These are phyloP conservation scores for Ornithoptera alexandrae DNA, from an alignment of 2,888 invertebrate species.

Conservation along the genomic window DNA sequence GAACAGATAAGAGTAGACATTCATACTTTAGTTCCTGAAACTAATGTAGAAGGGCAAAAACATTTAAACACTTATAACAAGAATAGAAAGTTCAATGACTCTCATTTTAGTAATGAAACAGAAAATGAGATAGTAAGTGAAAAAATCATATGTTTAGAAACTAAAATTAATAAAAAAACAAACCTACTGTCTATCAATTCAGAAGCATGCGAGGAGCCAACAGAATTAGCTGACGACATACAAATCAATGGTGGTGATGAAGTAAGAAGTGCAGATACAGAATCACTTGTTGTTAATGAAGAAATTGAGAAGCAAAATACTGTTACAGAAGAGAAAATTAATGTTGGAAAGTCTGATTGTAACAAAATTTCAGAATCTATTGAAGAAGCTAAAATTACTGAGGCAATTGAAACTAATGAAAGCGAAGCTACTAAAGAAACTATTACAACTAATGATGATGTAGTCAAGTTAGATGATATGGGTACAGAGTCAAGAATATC, in stretches of 20 bases:
- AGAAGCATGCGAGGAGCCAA: slow-evolving; percentile 8
- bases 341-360: slow-evolving; percentile 22
- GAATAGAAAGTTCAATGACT: slow-evolving; percentile 22
- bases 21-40: slow-evolving; percentile 30
- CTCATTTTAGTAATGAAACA: slow-evolving; percentile 11
- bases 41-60: neutral
- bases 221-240: neutral
- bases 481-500: neutral
- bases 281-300: neutral
- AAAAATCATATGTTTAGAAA: slow-evolving; percentile 4
- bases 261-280: slow-evolving; percentile 8
- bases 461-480: neutral
- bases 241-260: slow-evolving; percentile 5
- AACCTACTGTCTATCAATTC: slow-evolving; percentile 1
- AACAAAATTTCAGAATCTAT: neutral
- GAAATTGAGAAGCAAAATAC: neutral
- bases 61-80: slow-evolving; percentile 20
- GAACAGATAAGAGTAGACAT: slow-evolving; percentile 40
- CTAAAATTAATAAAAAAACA: slow-evolving; percentile 4
- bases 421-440: neutral
- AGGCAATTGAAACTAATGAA: neutral
- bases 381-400: neutral
- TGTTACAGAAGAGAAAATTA: neutral
- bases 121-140: slow-evolving; percentile 19
- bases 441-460: neutral